Base-by-base conservation (phyloP, 2,797 vertebrate species). In the Caiman crocodilus region DNA sequence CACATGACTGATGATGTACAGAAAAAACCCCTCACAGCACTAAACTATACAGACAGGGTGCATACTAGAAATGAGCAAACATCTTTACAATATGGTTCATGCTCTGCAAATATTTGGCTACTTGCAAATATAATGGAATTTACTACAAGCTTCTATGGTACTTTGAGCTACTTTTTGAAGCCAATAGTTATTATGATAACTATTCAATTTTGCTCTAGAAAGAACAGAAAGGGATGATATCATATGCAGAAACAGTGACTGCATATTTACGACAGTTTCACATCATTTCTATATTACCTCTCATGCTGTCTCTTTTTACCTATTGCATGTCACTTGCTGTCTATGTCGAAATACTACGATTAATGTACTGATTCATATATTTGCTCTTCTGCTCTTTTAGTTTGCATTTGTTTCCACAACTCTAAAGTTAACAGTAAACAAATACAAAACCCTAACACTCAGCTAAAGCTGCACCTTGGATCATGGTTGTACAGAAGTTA, bases 401-500 rank as follows among this genome's bases (percentile, higher is more conserved):
- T 76, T 90, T 56, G 79, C 94, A 56, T 91, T 91, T 95, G 76
- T 91, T 87, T 94, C 94, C 85, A 79, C 67, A 90, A 85, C 26
- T 84, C 61, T 91, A 61, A 92, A 94, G 76, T 42, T 89, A 92
- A 87, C 96, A 55, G 75, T 91, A 89, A 90, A 74, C 81, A 81
- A 90, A 80, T 7, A 69, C 42, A 90, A 57, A 89, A 79, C 32
- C 76, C 87, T 94, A 95, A 95, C 59, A 82, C 13, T 92, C 94
- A 94, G 87, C 88, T 71, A 87, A 75, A 79, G 93, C 90, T 91
- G 94, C 90, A 84, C 83, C 3, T 25, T 77, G 87, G 77, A 91
- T 85, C 91, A 82, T n/a, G 78, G 93, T 78, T 76, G 69, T 57
- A 16, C 76, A 77, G 83, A 90, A 95, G 94, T 93, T 94, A 95